Evolutionary conservation across 1,140 invertebrate genomes (phyloP).

Genomic region (Drosophila neocordata): DNA sequence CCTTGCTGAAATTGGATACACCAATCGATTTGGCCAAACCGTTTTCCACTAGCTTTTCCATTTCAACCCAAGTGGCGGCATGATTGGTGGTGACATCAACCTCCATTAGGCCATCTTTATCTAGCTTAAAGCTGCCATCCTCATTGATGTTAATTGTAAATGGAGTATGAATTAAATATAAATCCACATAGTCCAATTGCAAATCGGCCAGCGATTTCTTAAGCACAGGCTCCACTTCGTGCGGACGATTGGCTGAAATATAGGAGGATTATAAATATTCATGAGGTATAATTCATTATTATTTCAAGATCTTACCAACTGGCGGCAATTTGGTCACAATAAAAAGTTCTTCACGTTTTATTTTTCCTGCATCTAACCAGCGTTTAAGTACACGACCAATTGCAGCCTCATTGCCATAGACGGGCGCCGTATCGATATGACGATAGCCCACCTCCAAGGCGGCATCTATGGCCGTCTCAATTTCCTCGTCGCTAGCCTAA

Average conservation of each 20-base stretch:
- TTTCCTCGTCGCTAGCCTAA: conserved; percentile 87
- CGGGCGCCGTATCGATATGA: conserved; percentile 92
- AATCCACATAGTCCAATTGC: conserved; percentile 91
- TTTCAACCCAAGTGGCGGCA: conserved; percentile 89
- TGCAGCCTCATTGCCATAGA: conserved; percentile 91
- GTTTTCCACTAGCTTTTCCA: conserved; percentile 88
- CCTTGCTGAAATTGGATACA: conserved; percentile 91
- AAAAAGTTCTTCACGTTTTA: conserved; percentile 91
- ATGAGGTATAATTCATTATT: conserved; percentile 11
- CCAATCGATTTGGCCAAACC: conserved; percentile 89
- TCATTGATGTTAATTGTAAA: conserved; percentile 85
- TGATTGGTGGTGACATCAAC: conserved; percentile 88
- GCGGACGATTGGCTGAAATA: conserved; percentile 85
- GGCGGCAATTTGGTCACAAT: conserved; percentile 90
- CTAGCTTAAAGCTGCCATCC: conserved; percentile 77
- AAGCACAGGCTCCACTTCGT: conserved; percentile 88
- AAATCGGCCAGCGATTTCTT: conserved; percentile 88
- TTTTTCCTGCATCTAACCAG: conserved; percentile 88
- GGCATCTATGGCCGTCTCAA: conserved; percentile 87
- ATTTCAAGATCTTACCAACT: conserved; percentile 55
- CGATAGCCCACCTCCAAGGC: conserved; percentile 85
- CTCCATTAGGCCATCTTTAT: conserved; percentile 86
- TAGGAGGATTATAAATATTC: neutral
- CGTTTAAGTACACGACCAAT: conserved; percentile 90
- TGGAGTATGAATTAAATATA: conserved; percentile 93